Evolutionary conservation across 2,113 vertebrate genomes (phyloP).

Genomic region (Regulus satrapa): DNA sequence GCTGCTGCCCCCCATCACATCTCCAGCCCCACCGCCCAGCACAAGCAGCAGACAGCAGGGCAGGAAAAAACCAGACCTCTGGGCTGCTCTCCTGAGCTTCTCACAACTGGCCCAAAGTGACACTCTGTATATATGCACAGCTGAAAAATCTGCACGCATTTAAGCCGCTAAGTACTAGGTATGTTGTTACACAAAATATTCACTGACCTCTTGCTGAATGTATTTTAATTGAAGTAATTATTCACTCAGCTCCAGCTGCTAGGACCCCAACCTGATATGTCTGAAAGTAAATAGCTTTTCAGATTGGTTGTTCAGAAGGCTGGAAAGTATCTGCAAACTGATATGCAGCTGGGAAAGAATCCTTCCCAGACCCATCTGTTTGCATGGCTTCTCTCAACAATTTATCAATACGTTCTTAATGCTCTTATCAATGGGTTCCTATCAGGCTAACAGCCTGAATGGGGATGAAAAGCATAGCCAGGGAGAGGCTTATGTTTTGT

Average conservation of each 20-base stretch:
- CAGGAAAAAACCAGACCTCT: neutral
- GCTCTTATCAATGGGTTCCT: neutral
- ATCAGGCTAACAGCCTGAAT: neutral
- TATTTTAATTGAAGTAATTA: slow-evolving; percentile 66
- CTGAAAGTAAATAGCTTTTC: slow-evolving; percentile 33
- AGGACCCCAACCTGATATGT: neutral
- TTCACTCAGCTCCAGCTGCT: slow-evolving; percentile 52
- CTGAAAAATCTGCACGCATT: slow-evolving; percentile 44
- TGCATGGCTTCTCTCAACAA: neutral
- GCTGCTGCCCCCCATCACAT: neutral
- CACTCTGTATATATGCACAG: slow-evolving; percentile 23
- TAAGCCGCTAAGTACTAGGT: slow-evolving; percentile 35
- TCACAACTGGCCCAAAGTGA: neutral
- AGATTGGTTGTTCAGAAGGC: neutral
- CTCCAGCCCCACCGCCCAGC: neutral
- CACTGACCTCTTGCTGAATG: slow-evolving; percentile 54
- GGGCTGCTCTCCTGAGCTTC: neutral
- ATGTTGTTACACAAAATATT: slow-evolving; percentile 40
- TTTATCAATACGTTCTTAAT: slow-evolving; percentile 11
- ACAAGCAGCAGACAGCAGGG: neutral
- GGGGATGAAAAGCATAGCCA: neutral
- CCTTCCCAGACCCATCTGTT: neutral
- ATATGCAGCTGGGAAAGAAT: neutral
- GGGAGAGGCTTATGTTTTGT: neutral
- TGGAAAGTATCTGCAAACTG: slow-evolving; percentile 9